These are phyloP conservation scores for Limulus polyphemus DNA, from an alignment of 2,888 invertebrate species.

Conservation along the genomic window DNA sequence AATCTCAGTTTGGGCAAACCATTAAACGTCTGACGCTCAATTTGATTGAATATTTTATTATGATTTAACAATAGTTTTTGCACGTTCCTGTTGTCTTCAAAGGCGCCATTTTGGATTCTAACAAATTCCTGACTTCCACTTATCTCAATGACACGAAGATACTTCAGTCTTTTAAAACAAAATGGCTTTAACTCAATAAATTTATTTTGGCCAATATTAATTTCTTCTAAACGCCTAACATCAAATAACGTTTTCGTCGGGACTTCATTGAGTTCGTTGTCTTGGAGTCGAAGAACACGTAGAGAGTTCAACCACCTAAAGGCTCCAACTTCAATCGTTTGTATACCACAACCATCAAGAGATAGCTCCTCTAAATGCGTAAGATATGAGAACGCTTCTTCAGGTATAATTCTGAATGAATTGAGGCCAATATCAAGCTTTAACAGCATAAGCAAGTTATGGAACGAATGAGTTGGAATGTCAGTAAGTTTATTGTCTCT, in stretches of 20 bases:
- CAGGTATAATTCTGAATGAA: slow-evolving; percentile 50
- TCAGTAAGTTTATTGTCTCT: slow-evolving; percentile 68
- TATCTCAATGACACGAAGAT: not conserved
- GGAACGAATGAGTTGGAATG: slow-evolving; percentile 60
- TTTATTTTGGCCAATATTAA: not conserved
- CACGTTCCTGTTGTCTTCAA: slow-evolving; percentile 15
- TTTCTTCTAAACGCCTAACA: not conserved
- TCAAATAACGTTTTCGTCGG: not conserved
- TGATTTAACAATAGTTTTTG: slow-evolving; percentile 20
- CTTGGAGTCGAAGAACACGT: slow-evolving; percentile 34
- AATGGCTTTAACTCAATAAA: not conserved
- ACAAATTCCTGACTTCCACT: not conserved
- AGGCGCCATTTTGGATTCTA: slow-evolving; percentile 1
- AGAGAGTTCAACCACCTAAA: slow-evolving; percentile 63
- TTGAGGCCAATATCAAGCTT: slow-evolving; percentile 66
- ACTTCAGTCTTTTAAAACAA: not conserved
- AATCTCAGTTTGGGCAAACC: slow-evolving; percentile 16
- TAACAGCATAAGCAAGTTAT: slow-evolving; percentile 61
- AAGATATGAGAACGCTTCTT: slow-evolving; percentile 33
- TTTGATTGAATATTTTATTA: slow-evolving; percentile 11
- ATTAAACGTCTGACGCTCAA: slow-evolving; percentile 18
- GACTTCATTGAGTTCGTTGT: not conserved
- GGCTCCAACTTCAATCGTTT: slow-evolving; percentile 32
- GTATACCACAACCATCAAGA: slow-evolving; percentile 38
- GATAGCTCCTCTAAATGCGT: slow-evolving; percentile 58